These are phyloP conservation scores for Petroica traversi DNA, from an alignment of 2,113 vertebrate genomes.

Conservation along the genomic window DNA sequence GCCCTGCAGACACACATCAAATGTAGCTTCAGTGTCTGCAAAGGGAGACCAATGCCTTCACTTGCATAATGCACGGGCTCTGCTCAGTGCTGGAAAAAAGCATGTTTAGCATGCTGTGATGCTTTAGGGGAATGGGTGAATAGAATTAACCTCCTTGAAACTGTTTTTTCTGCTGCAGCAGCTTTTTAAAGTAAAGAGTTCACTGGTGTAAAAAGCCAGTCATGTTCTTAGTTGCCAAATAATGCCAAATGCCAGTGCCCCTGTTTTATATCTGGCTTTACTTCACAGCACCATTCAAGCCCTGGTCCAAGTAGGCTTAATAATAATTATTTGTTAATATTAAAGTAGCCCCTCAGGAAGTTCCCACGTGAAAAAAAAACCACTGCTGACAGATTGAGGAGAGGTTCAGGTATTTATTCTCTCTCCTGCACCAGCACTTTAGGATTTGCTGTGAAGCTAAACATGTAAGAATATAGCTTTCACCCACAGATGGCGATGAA, in stretches of 20 bases:
- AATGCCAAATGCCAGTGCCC: background rate
- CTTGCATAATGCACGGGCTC: background rate
- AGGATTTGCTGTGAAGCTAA: background rate
- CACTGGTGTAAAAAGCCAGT: background rate
- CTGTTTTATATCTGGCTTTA: background rate
- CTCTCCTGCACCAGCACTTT: background rate
- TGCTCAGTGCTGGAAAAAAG: background rate
- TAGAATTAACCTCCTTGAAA: background rate
- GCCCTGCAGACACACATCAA: background rate
- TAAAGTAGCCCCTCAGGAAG: background rate
- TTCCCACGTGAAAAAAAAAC: background rate
- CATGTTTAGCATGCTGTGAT: background rate
- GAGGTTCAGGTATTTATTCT: background rate
- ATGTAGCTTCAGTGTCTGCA: background rate
- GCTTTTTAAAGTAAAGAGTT: background rate
- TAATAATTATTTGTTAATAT: background rate
- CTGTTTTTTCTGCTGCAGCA: background rate
- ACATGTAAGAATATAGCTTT: background rate
- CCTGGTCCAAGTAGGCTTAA: background rate
- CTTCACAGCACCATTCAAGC: background rate
- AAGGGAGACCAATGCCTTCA: background rate
- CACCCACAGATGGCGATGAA: slow-evolving; percentile 14
- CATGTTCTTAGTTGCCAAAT: background rate
- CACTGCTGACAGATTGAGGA: background rate
- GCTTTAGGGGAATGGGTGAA: background rate